Evolutionary conservation across 1,140 invertebrate genomes (phyloP).

Genomic region (Drosophila guanche): DNA sequence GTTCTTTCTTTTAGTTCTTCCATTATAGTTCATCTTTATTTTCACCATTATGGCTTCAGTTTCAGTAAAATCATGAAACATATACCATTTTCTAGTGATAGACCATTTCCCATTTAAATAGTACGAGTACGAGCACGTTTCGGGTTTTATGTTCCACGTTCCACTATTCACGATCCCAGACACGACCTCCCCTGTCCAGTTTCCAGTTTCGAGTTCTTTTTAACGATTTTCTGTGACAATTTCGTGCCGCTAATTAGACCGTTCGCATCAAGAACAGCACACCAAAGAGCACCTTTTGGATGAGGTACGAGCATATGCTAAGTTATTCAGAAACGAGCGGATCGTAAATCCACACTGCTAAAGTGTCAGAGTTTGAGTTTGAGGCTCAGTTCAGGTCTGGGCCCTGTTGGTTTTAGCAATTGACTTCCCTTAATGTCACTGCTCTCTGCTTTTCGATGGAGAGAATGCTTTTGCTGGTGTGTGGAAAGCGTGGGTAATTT

Average conservation of each 20-base stretch:
- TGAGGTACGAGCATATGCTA: slow-evolving; percentile 17
- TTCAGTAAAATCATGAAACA: too few species aligned
- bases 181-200: background rate
- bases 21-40: too few species aligned
- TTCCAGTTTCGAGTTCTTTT: slow-evolving; percentile 8
- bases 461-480: slow-evolving; percentile 18
- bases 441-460: slow-evolving; percentile 29
- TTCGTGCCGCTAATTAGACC: slow-evolving; percentile 55
- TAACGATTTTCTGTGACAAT: slow-evolving; percentile 38
- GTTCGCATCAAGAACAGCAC: slow-evolving; percentile 10
- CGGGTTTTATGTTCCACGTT: slow-evolving; percentile 12
- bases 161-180: slow-evolving; percentile 7
- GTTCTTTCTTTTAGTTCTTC: too few species aligned
- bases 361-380: slow-evolving; percentile 5
- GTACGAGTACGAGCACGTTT: too few species aligned
- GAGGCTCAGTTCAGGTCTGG: slow-evolving; percentile 4
- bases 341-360: slow-evolving; percentile 17
- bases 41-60: too few species aligned
- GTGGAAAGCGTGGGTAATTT: slow-evolving; percentile 67
- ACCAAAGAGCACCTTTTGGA: slow-evolving; percentile 9
- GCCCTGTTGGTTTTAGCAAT: slow-evolving; percentile 30
- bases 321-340: slow-evolving; percentile 62
- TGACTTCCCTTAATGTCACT: slow-evolving; percentile 48
- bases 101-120: too few species aligned
- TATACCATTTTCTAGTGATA: too few species aligned